Base-by-base conservation (phyloP, 2,888 invertebrate species). In the Drosophila kambysellisi region DNA sequence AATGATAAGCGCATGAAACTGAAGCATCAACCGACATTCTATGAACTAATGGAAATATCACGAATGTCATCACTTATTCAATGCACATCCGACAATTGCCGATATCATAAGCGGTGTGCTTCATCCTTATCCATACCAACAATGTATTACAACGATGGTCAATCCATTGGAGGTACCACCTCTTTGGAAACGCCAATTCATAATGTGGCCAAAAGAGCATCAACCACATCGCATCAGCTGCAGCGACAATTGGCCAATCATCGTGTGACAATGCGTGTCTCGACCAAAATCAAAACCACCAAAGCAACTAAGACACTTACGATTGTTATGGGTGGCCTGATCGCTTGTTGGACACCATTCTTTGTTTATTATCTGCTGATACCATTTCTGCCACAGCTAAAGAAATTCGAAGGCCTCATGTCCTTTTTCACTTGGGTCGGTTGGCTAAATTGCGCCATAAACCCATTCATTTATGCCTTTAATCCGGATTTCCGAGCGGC, bases 381-480 rank as follows among this genome's bases (percentile, higher is more conserved):
- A n/a, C 97, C 97, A 20, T 97, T 97, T 91, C 94, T 97, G 71
- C 95, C 96, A 0, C 93, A 92, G 46, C 93, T 94, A 41, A 95
- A 95, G 74, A 95, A 95, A 0, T 94, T 94, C 54, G 94, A 95
- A 12, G 94, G 95, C 4, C 92, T 97, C 41, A 96, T 96, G 96
- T 95, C 95, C 52, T 95, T 96, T 74, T 93, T 97, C 63, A 97
- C 97, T 1, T 98, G 98, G 97, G 94, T 98, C 50, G 98, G 97
- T 0, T 98, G 97, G 97, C 96, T 97, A 78, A 98, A 98, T 91
- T 97, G 97, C 1, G 97, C 97, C 5, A 97, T 98, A 71, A 98
- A 98, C 93, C 97, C 98, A 0, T 97, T 97, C 91, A 98, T 98
- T 88, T 98, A 98, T 90, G 97, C 97, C 17, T 97, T 97, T 93